Evolutionary conservation across 1,140 invertebrate species (phyloP).

Genomic region (Drosophila albomicans): DNA sequence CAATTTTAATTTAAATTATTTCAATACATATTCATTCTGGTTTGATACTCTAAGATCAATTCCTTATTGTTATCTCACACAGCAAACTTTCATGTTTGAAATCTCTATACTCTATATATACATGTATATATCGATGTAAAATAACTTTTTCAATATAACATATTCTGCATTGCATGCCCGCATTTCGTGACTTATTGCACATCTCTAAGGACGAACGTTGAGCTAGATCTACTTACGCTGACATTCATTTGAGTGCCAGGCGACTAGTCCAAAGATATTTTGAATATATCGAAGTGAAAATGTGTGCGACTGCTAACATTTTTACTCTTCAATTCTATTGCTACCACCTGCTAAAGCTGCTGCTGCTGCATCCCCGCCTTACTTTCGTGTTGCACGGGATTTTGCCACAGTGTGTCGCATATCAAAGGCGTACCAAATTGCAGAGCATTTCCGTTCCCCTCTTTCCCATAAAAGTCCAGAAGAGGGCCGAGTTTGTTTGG

Average conservation of each 20-base stretch:
- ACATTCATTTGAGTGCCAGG: constrained; percentile 71
- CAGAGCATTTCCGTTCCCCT: constrained; percentile 48
- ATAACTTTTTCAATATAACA: no score
- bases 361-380: no score
- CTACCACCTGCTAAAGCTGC: no score
- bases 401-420: constrained; percentile 33
- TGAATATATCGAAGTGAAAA: constrained; percentile 60
- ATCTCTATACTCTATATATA: no score
- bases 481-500: constrained; percentile 48
- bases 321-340: background rate
- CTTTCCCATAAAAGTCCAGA: background rate
- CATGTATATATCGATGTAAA: no score
- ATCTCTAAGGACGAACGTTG: constrained; percentile 37
- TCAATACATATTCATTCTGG: no score
- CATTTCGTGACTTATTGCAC: constrained; percentile 17
- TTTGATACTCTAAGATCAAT: no score
- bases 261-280: constrained; percentile 73
- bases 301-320: constrained; percentile 47
- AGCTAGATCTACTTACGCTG: constrained; percentile 52
- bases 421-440: constrained; percentile 57
- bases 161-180: no score
- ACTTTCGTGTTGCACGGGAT: background rate
- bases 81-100: no score
- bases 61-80: no score
- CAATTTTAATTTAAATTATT: no score